Percentiles rank a stretch among this genome's conserved stretches.
Evolutionary conservation across 2,113 vertebrate genomes (phyloP).

Genomic region (Megaceryle maxima): DNA sequence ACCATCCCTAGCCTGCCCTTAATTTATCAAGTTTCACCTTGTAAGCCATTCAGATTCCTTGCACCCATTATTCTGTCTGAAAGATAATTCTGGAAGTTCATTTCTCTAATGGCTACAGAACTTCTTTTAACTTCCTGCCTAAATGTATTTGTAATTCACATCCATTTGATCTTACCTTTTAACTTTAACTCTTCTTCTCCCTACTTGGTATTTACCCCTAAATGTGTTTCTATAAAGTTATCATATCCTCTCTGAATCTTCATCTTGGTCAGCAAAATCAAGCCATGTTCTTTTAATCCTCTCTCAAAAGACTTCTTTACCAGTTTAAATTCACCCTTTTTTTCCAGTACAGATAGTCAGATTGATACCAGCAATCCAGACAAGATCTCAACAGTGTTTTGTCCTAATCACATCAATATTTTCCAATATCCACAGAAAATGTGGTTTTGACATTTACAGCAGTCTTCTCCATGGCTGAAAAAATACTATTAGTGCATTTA

Average conservation of each 20-base stretch:
- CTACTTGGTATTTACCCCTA: background rate
- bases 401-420: background rate
- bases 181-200: background rate
- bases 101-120: background rate
- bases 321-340: background rate
- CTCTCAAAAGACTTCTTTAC: background rate
- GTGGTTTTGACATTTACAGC: background rate
- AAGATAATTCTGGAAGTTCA: background rate
- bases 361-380: background rate
- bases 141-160: slow-evolving; percentile 20
- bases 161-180: background rate
- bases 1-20: background rate
- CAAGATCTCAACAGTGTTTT: background rate
- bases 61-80: background rate
- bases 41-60: background rate
- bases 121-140: background rate
- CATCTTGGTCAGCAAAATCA: background rate
- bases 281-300: background rate
- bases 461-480: background rate
- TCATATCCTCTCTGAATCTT: background rate
- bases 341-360: background rate
- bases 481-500: background rate
- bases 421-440: background rate
- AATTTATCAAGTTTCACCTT: background rate
- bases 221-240: slow-evolving; percentile 16